Base-by-base conservation (phyloP, 2,113 vertebrate genomes). In the Colaptes auratus region DNA sequence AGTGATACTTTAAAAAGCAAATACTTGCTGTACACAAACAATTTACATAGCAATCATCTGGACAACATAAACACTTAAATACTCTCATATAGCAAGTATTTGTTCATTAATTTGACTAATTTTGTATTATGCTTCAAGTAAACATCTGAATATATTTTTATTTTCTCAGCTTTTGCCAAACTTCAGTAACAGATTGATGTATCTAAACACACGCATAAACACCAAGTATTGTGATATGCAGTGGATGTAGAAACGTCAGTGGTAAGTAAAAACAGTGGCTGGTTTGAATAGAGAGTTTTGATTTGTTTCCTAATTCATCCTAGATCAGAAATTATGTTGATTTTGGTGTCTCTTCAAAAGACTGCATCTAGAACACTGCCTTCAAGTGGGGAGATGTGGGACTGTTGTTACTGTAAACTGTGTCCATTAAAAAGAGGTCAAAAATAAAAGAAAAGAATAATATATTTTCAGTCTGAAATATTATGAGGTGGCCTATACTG, bases 81-180 rank as follows among this genome's bases (percentile, higher is more conserved):
- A 69, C 14, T 72, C 30, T 89, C 48, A 78, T 50, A 75, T 23
- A 95, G 48, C n/a, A 92, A 90, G 82, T 70, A 91, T 85, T 86
- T 95, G 48, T 77, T 90, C 53, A 36, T 75, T 75, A 83, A 77
- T 81, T 88, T 88, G 58, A 64, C 28, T 86, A 64, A 91, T 92
- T 94, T 81, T 90, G 10, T 58, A 63, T 44, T 56, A 75, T 35
- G 21, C 10, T 73, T 80, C 82, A 87, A 94, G 71, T 13, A 95
- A 93, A 63, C 31, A 52, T 66, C 86, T 48, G 42, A 82, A 88
- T 80, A 63, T 82, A 61, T 74, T 84, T 88, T 90, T 82, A 71
- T 80, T 88, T 94, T 89, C 44, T 70, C 44, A 61, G 10, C 5
- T 86, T 87, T 60, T 83, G 42, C 35, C 78, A 92, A 70, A 76